Conservation (phyloP, 2,797 vertebrate genomes). For the Danio tinwini region DNA sequence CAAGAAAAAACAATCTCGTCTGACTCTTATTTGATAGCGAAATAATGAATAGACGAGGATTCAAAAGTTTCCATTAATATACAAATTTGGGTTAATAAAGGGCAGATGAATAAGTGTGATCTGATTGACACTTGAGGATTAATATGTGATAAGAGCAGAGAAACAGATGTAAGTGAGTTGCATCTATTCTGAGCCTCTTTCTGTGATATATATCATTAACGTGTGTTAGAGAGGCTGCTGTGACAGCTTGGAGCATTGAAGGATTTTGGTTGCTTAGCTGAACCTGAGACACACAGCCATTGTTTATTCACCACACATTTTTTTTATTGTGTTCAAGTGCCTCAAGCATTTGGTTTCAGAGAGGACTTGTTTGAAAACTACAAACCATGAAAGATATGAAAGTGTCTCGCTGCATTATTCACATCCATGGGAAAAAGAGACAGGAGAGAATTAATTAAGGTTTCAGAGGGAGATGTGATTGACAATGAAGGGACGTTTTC, state of each 20-base stretch:
- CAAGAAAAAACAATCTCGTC: not conserved
- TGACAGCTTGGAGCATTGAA: constrained; percentile 29
- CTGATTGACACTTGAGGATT: not conserved
- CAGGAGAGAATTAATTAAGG: constrained; percentile 66
- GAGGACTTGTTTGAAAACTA: constrained; percentile 53
- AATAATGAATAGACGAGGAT: constrained; percentile 10
- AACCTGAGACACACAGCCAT: constrained; percentile 1
- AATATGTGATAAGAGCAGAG: constrained; percentile 5
- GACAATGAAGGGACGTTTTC: constrained; percentile 6
- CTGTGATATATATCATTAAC: constrained; percentile 2
- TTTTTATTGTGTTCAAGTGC: constrained; percentile 16
- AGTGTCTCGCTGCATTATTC: constrained; percentile 56
- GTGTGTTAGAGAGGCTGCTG: not conserved
- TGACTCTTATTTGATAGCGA: not conserved
- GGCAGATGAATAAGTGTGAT: not conserved
- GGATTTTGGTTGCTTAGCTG: constrained; percentile 2
- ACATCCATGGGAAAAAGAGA: constrained; percentile 3
- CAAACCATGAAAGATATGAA: constrained; percentile 43
- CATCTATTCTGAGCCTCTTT: not conserved
- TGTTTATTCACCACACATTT: constrained; percentile 34
- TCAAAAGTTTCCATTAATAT: not conserved
- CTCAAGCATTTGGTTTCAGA: constrained; percentile 30
- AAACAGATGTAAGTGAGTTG: not conserved
- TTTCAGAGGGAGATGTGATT: constrained; percentile 56
- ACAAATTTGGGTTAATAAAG: constrained; percentile 7